phyloP scores from a whole-genome alignment of 37 sponge, comb jelly and placozoan genomes.

The Cladorhizidae sp. region DNA sequence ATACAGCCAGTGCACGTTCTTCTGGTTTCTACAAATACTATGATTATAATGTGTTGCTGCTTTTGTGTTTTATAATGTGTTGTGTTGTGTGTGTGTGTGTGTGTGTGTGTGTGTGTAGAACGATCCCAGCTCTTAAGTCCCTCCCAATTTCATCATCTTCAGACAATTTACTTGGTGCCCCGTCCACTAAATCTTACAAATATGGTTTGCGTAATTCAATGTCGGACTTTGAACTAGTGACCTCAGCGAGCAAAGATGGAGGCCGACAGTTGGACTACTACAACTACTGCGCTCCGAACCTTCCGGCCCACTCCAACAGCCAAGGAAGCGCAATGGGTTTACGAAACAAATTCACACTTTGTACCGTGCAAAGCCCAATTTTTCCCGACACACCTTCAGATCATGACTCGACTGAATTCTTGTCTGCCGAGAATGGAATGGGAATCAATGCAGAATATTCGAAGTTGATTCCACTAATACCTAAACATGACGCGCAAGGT shows the following conservation, averaged over 20 bases:
- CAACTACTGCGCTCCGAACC: conserved; percentile 27
- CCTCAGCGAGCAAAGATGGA: background rate
- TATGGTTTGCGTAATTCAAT: conserved; percentile 2
- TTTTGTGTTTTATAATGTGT: too few species aligned
- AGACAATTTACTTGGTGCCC: background rate
- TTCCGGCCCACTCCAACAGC: conserved; percentile 15
- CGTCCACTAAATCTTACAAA: background rate
- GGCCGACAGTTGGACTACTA: conserved; percentile 11
- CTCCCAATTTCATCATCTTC: background rate
- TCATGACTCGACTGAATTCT: background rate
- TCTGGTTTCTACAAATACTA: too few species aligned
- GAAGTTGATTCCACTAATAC: background rate
- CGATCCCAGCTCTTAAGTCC: background rate
- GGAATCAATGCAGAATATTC: background rate
- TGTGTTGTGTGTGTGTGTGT: too few species aligned
- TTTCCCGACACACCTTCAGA: background rate
- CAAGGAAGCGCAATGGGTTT: background rate
- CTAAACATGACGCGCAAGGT: background rate
- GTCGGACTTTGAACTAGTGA: conserved; percentile 18
- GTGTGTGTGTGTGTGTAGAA: too few species aligned
- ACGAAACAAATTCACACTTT: background rate
- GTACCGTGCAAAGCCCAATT: background rate
- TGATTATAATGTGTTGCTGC: too few species aligned
- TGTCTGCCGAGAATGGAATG: background rate
- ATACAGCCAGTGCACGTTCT: too few species aligned